A percentile compares a stretch with the other conserved stretches of the same genome.
Evolutionary conservation across 2,888 invertebrate genomes (phyloP).

Genomic region (Beris morrisii): DNA sequence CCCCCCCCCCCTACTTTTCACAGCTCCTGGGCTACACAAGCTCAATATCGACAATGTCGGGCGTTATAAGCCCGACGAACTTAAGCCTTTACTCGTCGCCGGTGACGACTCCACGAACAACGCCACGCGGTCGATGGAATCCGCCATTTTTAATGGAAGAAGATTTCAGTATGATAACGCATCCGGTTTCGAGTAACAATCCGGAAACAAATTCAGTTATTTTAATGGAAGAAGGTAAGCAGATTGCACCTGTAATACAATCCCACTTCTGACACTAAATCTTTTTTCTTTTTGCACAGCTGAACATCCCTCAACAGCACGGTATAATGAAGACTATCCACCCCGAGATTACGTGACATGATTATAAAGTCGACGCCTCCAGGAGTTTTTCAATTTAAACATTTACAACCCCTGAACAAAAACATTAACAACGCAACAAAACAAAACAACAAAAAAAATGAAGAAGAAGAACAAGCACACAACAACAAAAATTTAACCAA

Average conservation of each 20-base stretch:
- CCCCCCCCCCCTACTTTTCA: no score
- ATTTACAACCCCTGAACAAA: not conserved
- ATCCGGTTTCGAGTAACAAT: conserved; percentile 62
- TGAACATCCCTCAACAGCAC: conserved; percentile 47
- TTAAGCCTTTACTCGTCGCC: conserved; percentile 80
- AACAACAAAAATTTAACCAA: not conserved
- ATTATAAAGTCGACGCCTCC: conserved; percentile 44
- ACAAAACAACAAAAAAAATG: not conserved
- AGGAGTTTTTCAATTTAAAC: conserved; percentile 11
- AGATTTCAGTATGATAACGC: conserved; percentile 92
- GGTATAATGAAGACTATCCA: conserved; percentile 53
- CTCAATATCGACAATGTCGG: conserved; percentile 77
- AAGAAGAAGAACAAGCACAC: not conserved
- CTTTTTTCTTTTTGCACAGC: conserved; percentile 17
- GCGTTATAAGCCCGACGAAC: conserved; percentile 86
- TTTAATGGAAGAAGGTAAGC: conserved; percentile 76
- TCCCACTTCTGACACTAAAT: not conserved
- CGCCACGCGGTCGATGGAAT: conserved; percentile 79
- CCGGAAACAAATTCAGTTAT: conserved; percentile 70
- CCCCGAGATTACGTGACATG: conserved; percentile 54
- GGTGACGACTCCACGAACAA: conserved; percentile 70
- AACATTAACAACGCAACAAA: no score
- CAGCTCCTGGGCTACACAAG: conserved; percentile 94
- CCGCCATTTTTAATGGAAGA: conserved; percentile 89
- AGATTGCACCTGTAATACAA: not conserved